These are phyloP conservation scores for Thecophora atra DNA, from an alignment of 2,888 invertebrate species.

Conservation along the genomic window DNA sequence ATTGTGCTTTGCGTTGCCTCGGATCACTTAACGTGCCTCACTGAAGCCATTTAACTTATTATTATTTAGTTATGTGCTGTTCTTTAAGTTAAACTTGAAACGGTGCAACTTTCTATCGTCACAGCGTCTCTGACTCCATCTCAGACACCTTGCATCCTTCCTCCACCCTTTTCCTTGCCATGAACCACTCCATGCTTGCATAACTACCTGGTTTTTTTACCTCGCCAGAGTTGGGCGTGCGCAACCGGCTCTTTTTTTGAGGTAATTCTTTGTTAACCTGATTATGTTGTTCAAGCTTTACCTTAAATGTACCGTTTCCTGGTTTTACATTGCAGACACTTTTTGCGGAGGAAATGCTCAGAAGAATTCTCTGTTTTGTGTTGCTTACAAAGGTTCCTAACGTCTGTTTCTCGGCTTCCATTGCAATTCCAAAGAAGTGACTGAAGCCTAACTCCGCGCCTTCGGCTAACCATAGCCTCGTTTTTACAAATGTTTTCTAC, in stretches of 20 bases:
- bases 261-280: constrained; percentile 14
- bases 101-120: too few relatives aligned
- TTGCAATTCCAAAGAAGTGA: too few relatives aligned
- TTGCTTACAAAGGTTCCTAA: too few relatives aligned
- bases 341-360: too few relatives aligned
- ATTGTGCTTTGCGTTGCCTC: not conserved
- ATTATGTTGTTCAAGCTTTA: not conserved
- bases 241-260: not conserved
- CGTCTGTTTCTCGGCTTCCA: too few relatives aligned
- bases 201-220: not conserved
- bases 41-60: not conserved
- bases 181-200: not conserved
- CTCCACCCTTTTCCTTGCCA: too few relatives aligned
- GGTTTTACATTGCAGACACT: not conserved
- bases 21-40: not conserved
- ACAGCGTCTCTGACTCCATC: too few relatives aligned
- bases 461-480: too few relatives aligned
- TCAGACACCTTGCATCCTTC: too few relatives aligned
- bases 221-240: not conserved
- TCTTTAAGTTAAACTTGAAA: not conserved
- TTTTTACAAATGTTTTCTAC: too few relatives aligned
- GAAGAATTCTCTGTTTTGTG: too few relatives aligned
- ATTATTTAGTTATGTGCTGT: constrained; percentile 2
- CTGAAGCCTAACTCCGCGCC: too few relatives aligned
- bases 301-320: constrained; percentile 22